Conservation (phyloP, 2,797 vertebrate species). For the Cercopithecus hamlyni region DNA sequence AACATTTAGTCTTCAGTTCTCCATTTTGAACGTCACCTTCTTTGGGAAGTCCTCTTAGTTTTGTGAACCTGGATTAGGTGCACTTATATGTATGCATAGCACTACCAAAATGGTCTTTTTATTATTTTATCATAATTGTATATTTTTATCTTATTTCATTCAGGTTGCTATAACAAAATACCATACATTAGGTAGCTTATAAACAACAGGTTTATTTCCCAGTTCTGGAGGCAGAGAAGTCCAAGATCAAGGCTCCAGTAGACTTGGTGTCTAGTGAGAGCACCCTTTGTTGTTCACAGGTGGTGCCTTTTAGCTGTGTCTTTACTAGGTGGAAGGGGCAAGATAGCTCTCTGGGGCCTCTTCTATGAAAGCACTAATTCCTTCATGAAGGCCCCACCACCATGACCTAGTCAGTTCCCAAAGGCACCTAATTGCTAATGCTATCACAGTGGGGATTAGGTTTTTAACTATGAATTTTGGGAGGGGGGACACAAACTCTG, state of each 20-base stretch:
- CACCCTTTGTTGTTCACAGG: not conserved
- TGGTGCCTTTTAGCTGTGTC: not conserved
- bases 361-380: not conserved
- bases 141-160: not conserved
- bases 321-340: not conserved
- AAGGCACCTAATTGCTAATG: not conserved
- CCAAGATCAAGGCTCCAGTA: not conserved
- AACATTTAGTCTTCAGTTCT: not conserved
- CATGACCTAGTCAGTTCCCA: not conserved
- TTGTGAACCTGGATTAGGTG: not conserved
- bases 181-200: not conserved
- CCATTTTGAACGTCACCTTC: not conserved
- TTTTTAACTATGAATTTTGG: not conserved
- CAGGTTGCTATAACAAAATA: not conserved
- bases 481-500: not conserved
- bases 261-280: not conserved
- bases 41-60: not conserved
- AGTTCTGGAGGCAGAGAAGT: not conserved
- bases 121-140: rapidly evolving
- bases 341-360: not conserved
- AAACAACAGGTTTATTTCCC: not conserved
- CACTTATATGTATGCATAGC: rapidly evolving
- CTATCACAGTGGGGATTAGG: not conserved
- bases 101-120: not conserved
- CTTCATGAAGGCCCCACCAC: not conserved